Percentiles rank a stretch among this genome's conserved stretches.
Evolutionary conservation across 2,797 vertebrate genomes (phyloP).

Genomic region (Falco novaeseelandiae): DNA sequence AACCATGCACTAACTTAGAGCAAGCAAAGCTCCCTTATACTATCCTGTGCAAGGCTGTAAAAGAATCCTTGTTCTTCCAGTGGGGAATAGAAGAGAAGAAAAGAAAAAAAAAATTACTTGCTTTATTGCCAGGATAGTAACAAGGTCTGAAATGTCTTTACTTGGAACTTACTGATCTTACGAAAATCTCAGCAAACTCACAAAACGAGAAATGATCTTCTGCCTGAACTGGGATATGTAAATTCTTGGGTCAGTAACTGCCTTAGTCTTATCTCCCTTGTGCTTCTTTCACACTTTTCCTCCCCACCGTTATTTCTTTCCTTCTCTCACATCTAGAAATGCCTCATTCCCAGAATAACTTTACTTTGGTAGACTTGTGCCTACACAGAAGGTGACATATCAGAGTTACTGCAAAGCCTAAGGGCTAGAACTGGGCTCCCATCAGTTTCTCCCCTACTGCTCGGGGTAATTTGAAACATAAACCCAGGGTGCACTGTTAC

Average conservation of each 20-base stretch:
- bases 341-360: background rate
- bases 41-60: background rate
- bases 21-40: background rate
- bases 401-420: background rate
- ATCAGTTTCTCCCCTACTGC: background rate
- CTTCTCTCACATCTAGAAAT: background rate
- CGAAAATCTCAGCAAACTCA: background rate
- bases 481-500: background rate
- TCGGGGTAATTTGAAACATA: background rate
- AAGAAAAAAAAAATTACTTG: background rate
- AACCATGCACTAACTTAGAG: background rate
- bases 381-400: background rate
- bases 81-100: background rate
- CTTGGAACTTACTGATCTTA: background rate
- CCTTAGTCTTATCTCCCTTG: background rate
- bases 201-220: background rate
- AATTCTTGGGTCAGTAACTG: background rate
- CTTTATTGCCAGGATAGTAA: background rate
- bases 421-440: background rate
- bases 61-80: background rate
- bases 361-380: background rate
- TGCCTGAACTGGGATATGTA: background rate
- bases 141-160: background rate
- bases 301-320: background rate
- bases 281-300: background rate